Evolutionary conservation across 1,140 invertebrate species (phyloP), one percentile per base, ranked within the genome.

Genomic region (Drosophila aff.): DNA sequence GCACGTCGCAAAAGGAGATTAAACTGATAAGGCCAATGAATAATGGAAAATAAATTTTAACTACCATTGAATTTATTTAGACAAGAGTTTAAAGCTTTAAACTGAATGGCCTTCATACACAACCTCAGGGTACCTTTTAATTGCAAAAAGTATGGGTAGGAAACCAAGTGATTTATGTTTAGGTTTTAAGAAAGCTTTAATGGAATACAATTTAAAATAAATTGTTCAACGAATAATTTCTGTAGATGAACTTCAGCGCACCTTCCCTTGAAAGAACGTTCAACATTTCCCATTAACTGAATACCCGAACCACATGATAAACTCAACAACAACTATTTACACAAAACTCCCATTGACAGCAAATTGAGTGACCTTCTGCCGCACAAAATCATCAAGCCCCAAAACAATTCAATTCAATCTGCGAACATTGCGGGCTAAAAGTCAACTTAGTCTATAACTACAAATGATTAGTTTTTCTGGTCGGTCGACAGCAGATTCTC

Each of bases 401-500:
- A 47, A 75, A 75, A 75, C 69, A 75, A 63, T 75, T 75, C 71
- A 49, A 74, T 75, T 73, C 55, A 63, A 75, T 64, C 46, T 49
- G 47, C 33, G 64, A 53, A 43, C 31, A 52, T 64, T 75, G 49
- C 40, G 60, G 59, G 15, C 10, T n/a, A 31, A 73, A 61, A 74
- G 68, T 61, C 55, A 74, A 74, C 71, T 74, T 73, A 10, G 38
- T 28, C 38, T 68, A 61, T 61, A 81, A 74, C 81, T 75, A 79
- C 77, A 90, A 87, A 84, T 90, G 84, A 84, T 81, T 84, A 80
- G 83, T 82, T 86, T 71, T 75, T 38, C 41, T 69, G 61, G 57
- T 46, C 47, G 41, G 11, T 50, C 28, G 26, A 31, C 18, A 18
- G 55, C 31, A 18, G 47, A 53, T 46, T 3, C 26, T 33, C 16